Percentiles rank a stretch among this genome's conserved stretches.
These are phyloP conservation scores for Oscheius sp. DNA, from an alignment of 1,140 invertebrate genomes.

Conservation along the genomic window DNA sequence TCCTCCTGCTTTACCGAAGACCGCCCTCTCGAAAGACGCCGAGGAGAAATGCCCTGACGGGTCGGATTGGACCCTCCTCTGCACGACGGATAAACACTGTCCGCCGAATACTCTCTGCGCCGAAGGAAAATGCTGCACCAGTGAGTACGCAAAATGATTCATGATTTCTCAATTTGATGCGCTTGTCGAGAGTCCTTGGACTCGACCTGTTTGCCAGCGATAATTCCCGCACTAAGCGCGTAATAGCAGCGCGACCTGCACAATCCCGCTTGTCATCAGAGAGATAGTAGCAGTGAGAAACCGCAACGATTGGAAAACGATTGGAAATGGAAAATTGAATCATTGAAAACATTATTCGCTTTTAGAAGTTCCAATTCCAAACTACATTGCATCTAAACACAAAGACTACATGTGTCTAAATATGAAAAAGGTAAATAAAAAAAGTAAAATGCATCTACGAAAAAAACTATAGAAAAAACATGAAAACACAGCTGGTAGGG, in stretches of 20 bases:
- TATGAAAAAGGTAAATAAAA: not conserved
- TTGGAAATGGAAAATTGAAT: no score
- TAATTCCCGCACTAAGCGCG: not conserved
- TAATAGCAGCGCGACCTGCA: not conserved
- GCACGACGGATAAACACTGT: not conserved
- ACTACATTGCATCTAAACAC: no score
- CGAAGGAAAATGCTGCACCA: constrained; percentile 11
- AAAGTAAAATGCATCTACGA: no score
- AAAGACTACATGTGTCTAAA: not conserved
- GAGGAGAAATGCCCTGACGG: constrained; percentile 1
- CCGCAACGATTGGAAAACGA: no score
- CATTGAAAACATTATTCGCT: no score
- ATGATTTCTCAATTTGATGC: not conserved
- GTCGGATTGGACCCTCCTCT: not conserved
- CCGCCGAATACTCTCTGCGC: not conserved
- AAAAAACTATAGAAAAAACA: no score
- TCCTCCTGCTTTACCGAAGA: not conserved
- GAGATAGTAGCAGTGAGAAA: no score
- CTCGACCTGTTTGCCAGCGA: not conserved
- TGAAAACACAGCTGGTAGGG: no score
- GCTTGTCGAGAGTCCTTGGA: not conserved
- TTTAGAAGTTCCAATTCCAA: no score
- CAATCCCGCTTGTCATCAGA: not conserved
- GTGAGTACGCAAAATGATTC: not conserved
- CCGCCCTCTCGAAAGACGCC: not conserved